Evolutionary conservation across 2,113 vertebrate genomes (phyloP), one percentile per base, ranked within the genome.

Genomic region (Antechinus stuartii): DNA sequence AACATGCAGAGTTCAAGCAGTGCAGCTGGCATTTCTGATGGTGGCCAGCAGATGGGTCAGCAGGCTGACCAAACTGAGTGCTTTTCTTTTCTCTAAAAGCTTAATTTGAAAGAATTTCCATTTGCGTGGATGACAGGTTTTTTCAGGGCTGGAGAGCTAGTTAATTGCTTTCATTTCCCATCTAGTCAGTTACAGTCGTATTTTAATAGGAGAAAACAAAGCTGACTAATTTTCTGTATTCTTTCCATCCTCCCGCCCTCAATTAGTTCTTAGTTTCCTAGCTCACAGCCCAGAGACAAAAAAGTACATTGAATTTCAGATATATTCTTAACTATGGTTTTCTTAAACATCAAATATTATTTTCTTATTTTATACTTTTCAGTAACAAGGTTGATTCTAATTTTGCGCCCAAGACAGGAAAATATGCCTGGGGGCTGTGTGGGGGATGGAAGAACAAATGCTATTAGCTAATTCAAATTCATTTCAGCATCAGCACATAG

Each of bases 381-480:
- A 97, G 98, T 95, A 98, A 98, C 97, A 98, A 98, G 97, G 97
- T 96, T 98, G 93, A 97, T 98, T 97, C 96, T 96, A 89, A 84
- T 61, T 97, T 92, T 94, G 96, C 94, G 96, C 76, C 4, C 92
- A 96, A 99, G 98, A 98, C 92, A 97, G 97, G 23, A 91, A 95
- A 98, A 96, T 92, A 96, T 95, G 96, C 96, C 97, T 22, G 89
- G 91, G 96, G 97, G 96, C 96, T 16, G 76, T 91, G 96, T 54
- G 92, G 89, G 89, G 90, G 56, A 54, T 53, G 49, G 97, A 97
- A 97, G 97, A 96, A 96, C 96, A 93, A 94, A 92, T 96, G 97
- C 98, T 98, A 98, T 98, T 98, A 98, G 98, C 98, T 98, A 98
- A 99, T 98, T 98, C 98, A 98, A 99, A 98, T 96, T 97, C 98